phyloP scores from a whole-genome alignment of 2,888 invertebrate genomes.

The Drosophila incognita region DNA sequence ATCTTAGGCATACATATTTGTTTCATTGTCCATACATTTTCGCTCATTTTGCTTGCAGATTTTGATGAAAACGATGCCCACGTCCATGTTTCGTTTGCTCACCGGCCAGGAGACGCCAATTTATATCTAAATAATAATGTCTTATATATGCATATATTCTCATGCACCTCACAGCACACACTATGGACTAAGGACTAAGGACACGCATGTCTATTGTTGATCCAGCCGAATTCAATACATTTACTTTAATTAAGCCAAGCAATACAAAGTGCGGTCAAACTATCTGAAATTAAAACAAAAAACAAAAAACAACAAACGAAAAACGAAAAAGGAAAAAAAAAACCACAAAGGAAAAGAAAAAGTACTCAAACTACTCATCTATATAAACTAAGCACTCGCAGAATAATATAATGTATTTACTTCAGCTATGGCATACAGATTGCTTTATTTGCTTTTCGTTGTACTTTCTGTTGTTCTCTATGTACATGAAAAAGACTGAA shows the following conservation, averaged over 20 bases:
- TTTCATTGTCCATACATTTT: not conserved
- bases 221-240: conserved; percentile 8
- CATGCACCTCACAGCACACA: conserved; percentile 37
- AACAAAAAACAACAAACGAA: not conserved
- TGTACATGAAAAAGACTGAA: conserved; percentile 74
- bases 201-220: conserved; percentile 15
- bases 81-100: conserved; percentile 99
- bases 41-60: conserved; percentile 89
- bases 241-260: conserved; percentile 21
- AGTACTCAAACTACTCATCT: conserved; percentile 22
- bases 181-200: conserved; percentile 14
- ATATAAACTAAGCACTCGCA: conserved; percentile 38
- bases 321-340: not conserved
- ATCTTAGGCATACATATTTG: not conserved
- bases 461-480: conserved; percentile 22
- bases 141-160: conserved; percentile 38
- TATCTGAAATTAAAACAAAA: conserved; percentile 17
- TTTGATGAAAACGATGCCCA: conserved; percentile 99
- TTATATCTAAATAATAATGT: conserved; percentile 91
- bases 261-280: conserved; percentile 17
- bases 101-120: conserved; percentile 99
- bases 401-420: conserved; percentile 21
- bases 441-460: conserved; percentile 26
- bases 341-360: not conserved
- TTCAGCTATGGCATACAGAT: conserved; percentile 19